Evolutionary conservation across 1,140 invertebrate species (phyloP).

Genomic region (Psilanteris sp.): DNA sequence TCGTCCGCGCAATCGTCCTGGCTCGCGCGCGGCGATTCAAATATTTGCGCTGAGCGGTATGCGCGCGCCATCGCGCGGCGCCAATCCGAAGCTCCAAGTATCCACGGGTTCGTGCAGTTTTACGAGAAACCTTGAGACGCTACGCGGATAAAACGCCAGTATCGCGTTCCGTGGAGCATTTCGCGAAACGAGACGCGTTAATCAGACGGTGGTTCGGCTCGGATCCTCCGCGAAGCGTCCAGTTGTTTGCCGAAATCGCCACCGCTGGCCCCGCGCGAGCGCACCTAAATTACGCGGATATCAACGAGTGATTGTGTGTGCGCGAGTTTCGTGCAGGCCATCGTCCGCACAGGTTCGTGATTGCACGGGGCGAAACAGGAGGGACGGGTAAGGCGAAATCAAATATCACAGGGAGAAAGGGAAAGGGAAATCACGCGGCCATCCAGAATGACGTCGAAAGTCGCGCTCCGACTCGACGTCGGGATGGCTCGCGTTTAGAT

Average conservation of each 20-base stretch:
- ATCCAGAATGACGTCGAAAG: constrained; percentile 16
- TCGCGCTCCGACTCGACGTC: constrained; percentile 1
- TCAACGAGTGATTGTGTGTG: constrained; percentile 41
- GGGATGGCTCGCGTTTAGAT: too few relatives aligned
- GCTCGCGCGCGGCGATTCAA: constrained; percentile 2
- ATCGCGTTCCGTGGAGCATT: constrained; percentile 2
- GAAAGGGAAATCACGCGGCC: constrained; percentile 11
- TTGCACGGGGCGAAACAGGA: constrained; percentile 16
- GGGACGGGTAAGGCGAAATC: constrained; percentile 22
- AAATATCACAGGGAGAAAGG: constrained; percentile 9
- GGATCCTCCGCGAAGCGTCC: too few relatives aligned
- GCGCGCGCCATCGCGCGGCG: constrained; percentile 11
- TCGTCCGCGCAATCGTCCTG: background rate
- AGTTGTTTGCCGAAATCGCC: too few relatives aligned
- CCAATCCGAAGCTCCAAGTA: constrained; percentile 3
- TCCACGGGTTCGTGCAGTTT: constrained; percentile 33
- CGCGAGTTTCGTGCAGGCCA: constrained; percentile 41
- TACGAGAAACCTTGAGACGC: constrained; percentile 45
- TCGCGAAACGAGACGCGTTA: too few relatives aligned
- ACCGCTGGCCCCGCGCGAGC: background rate
- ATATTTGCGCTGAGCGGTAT: constrained; percentile 9
- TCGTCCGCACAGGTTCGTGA: constrained; percentile 28
- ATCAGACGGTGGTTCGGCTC: too few relatives aligned
- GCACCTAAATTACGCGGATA: constrained; percentile 5
- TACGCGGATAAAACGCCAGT: constrained; percentile 8